Evolutionary conservation across 2,797 vertebrate species (phyloP), one percentile per base, ranked within the genome.

Genomic region (Rhabdophis nuchalis): DNA sequence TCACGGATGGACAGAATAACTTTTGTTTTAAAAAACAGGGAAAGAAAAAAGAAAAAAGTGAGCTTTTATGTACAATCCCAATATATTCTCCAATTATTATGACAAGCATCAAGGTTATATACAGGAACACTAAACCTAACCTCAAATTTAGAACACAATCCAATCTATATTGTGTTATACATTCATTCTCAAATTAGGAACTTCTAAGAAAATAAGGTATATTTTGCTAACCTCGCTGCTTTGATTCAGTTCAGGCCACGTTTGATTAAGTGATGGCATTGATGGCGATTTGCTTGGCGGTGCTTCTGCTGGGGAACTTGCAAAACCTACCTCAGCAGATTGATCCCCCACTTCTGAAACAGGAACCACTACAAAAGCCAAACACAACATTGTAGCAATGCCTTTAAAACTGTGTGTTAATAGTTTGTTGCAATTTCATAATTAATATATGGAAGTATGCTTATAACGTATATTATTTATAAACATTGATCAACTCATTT

Each of bases 221-320:
- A 36, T 54, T 86, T 90, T 89, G 94, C 97, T 98, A 98, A 99
- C 99, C 99, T 99, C 99, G 77, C 97, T 99, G 98, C 97, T 99
- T 98, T 99, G 99, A 98, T 99, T 99, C 97, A 99, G 98, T 96
- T 99, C 99, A 1, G 99, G 98, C 99, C 99, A 99, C 92, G 98
- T 99, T 98, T 99, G 99, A 98, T 99, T 99, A 93, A 99, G 98
- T 0, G 99, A 99, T 50, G 99, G 99, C 99, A 99, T 99, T 87
- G 99, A 99, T 2, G 99, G 99, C 32, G 99, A 99, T 97, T 99
- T 99, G 98, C 97, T 99, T 96, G 99, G 98, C 95, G 99, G 98
- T 89, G 98, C 99, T 97, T 99, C 99, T 92, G 98, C 98, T 50
- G 99, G 99, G 88, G 99, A 99, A 95, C 98, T 97, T 6, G 99